Evolutionary conservation across 2,797 vertebrate genomes (phyloP), one percentile per base, ranked within the genome.

Genomic region (Sciurus vulgaris): DNA sequence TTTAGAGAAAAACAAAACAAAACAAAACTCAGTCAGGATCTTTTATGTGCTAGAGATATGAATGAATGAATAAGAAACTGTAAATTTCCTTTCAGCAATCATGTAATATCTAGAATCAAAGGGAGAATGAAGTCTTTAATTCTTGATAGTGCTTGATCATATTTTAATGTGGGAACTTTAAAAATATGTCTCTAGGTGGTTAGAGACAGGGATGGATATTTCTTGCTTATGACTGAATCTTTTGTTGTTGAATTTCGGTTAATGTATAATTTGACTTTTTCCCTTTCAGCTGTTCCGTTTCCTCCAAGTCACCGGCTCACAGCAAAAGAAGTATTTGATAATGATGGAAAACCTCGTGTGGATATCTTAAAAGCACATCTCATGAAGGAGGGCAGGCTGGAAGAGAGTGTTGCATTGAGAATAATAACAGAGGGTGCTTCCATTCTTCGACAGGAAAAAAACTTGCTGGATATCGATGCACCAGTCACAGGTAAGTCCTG

Each of bases 351-450:
- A 97, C 99, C 99, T 91, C 99, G 99, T 96, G 99, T 99, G 98
- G 99, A 99, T 95, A 99, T 99, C 98, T 99, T 99, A 98, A 99
- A 99, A 98, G 99, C 99, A 84, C 99, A 99, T 98, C 99, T 99
- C 97, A 99, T 99, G 98, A 99, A 99, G 98, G 99, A 99, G 97
- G 99, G 99, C 38, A 99, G 99, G 1, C 99, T 99, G 98, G 99
- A 99, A 97, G 99, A 99, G 97, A 98, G 99, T 0, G 99, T 99
- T 33, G 99, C 99, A 8, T 98, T 99, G 97, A 98, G 99, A 98
- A 99, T 99, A 98, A 99, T 99, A 97, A 99, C 99, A 59, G 99
- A 99, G 91, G 99, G 99, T 11, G 99, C 99, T 41, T 98, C 99
- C 0, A 99, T 99, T 98, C 98, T 99, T 86, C 99, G 99, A 72